These are phyloP conservation scores for Mechanitis mazaeus DNA, from an alignment of 2,888 invertebrate genomes.

Conservation along the genomic window DNA sequence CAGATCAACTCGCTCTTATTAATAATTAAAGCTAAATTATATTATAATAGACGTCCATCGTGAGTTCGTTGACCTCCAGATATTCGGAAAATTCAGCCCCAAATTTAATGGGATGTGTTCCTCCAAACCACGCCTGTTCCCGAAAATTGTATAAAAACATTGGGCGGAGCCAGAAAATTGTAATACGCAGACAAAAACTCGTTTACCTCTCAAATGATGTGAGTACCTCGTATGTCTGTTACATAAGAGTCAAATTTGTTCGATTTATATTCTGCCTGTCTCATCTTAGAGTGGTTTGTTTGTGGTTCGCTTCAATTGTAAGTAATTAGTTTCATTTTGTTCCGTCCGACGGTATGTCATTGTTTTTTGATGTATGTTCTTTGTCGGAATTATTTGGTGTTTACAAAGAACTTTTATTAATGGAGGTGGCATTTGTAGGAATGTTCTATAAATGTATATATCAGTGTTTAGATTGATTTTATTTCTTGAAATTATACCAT, in stretches of 20 bases:
- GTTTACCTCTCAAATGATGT: conserved; percentile 7
- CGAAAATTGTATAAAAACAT: conserved; percentile 25
- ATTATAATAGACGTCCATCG: no score
- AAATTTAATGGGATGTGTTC: conserved; percentile 25
- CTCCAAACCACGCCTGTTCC: conserved; percentile 22
- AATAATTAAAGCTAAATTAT: no score
- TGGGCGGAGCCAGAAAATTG: conserved; percentile 22
- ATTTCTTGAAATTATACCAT: not conserved
- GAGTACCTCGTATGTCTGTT: conserved; percentile 1
- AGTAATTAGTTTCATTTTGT: conserved; percentile 51
- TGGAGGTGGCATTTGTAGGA: conserved; percentile 18
- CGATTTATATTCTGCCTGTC: not conserved
- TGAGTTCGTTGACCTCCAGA: not conserved
- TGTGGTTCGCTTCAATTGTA: conserved; percentile 34
- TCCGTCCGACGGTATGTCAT: conserved; percentile 39
- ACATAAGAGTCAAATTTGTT: conserved; percentile 7
- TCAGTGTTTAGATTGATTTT: not conserved
- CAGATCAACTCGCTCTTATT: no score
- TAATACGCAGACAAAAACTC: conserved; percentile 12
- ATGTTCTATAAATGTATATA: conserved; percentile 1
- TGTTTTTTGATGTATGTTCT: conserved; percentile 42
- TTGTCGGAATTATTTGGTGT: conserved; percentile 28
- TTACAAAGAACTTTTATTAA: conserved; percentile 8
- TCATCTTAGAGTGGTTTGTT: not conserved
- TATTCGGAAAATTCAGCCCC: conserved; percentile 17